Evolutionary conservation across 2,113 vertebrate genomes (phyloP).

Genomic region (Orientallactaga bullata): DNA sequence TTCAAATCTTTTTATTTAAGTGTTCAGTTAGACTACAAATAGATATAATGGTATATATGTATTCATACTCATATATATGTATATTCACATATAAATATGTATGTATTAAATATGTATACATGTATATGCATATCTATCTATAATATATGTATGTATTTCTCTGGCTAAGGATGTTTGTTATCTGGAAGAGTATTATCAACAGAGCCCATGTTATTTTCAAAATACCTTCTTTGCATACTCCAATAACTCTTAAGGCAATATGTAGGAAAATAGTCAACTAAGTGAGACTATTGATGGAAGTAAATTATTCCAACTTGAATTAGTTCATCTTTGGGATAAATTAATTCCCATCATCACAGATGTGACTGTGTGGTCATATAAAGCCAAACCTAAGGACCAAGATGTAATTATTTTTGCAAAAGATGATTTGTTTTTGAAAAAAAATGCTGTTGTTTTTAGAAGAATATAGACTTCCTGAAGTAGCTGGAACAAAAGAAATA

Average conservation of each 20-base stretch:
- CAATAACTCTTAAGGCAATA: slow-evolving; percentile 35
- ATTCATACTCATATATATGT: not conserved
- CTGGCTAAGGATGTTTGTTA: not conserved
- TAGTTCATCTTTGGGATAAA: slow-evolving; percentile 19
- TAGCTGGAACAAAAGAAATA: not conserved
- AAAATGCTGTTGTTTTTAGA: not conserved
- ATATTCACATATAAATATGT: too few relatives aligned
- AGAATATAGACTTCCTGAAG: slow-evolving; percentile 7
- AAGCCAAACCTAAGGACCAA: not conserved
- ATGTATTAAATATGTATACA: too few relatives aligned
- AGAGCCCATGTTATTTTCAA: slow-evolving; percentile 23
- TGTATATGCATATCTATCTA: too few relatives aligned
- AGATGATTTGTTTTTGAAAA: not conserved
- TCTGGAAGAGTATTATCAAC: not conserved
- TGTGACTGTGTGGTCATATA: not conserved
- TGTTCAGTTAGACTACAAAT: not conserved
- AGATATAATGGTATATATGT: not conserved
- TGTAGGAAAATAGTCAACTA: not conserved
- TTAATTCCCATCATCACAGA: not conserved
- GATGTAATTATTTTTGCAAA: not conserved
- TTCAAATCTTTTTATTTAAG: slow-evolving; percentile 43
- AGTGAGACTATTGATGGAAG: not conserved
- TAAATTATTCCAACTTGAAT: slow-evolving; percentile 12
- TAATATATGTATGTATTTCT: not conserved
- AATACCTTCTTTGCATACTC: not conserved